Evolutionary conservation across 1,140 invertebrate genomes (phyloP).

Genomic region (Tyrophagus putrescentiae): DNA sequence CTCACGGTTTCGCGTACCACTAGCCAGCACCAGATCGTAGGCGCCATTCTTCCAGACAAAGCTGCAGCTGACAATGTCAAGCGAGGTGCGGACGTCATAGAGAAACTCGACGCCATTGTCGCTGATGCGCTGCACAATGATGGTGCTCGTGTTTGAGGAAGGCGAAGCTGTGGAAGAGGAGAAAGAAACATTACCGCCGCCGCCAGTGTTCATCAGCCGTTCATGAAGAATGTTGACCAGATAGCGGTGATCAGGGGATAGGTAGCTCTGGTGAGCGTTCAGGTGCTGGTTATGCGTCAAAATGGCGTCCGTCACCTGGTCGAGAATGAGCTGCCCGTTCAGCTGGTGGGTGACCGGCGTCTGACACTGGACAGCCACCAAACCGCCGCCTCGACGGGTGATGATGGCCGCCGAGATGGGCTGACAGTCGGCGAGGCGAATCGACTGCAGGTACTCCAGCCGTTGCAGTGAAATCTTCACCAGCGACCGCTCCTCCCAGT

Average conservation of each 20-base stretch:
- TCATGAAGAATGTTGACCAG: conserved; percentile 24
- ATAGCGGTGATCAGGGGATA: conserved; percentile 24
- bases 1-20: conserved; percentile 46
- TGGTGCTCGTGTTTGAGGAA: conserved; percentile 40
- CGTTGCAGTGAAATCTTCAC: conserved; percentile 60
- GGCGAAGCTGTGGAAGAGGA: conserved; percentile 21
- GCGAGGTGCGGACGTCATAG: conserved; percentile 60
- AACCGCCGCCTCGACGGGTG: conserved; percentile 48
- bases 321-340: conserved; percentile 47
- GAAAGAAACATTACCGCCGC: neutral
- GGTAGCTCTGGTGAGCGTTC: conserved; percentile 20
- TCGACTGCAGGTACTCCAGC: conserved; percentile 55
- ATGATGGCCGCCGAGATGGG: conserved; percentile 50
- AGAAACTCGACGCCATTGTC: conserved; percentile 46
- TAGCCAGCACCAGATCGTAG: conserved; percentile 58
- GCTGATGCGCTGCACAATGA: conserved; percentile 54
- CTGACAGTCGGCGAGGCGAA: conserved; percentile 56
- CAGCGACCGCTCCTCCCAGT: conserved; percentile 53
- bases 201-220: neutral
- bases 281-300: conserved; percentile 31
- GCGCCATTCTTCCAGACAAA: conserved; percentile 58
- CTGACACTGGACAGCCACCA: conserved; percentile 23
- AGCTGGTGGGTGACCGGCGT: conserved; percentile 23
- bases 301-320: conserved; percentile 59
- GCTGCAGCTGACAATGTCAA: conserved; percentile 57